These are phyloP conservation scores for Phoxinus dragarum DNA, from an alignment of 2,797 vertebrate genomes.

Conservation along the genomic window DNA sequence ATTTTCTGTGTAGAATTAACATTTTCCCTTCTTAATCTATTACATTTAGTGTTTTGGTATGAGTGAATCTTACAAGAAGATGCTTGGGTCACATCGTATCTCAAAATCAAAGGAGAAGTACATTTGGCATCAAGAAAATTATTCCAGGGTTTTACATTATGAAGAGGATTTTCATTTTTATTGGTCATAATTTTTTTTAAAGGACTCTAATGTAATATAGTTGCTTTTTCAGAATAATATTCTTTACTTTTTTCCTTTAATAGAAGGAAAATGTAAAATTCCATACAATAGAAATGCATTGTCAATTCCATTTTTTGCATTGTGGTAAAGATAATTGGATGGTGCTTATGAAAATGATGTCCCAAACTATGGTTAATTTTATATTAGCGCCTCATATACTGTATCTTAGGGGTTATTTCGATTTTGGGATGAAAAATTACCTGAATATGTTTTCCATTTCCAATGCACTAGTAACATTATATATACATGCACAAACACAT, in stretches of 20 bases:
- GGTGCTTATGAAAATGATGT: neutral
- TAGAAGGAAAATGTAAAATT: neutral
- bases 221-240: neutral
- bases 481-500: neutral
- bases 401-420: neutral
- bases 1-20: neutral
- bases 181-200: neutral
- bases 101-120: neutral
- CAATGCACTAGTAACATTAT: too few species aligned
- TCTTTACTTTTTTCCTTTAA: neutral
- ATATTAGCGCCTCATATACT: too few species aligned
- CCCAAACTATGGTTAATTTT: neutral
- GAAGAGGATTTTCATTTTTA: neutral
- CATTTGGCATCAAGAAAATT: neutral
- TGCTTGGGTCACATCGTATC: neutral
- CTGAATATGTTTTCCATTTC: neutral
- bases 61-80: neutral
- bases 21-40: neutral
- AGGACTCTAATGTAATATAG: neutral
- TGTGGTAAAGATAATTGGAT: neutral
- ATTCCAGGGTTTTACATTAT: neutral
- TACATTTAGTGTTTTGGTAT: neutral
- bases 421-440: neutral
- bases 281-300: too few species aligned
- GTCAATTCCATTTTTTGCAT: too few species aligned